Evolutionary conservation across 2,888 invertebrate genomes (phyloP).

Genomic region (Noctua comes): DNA sequence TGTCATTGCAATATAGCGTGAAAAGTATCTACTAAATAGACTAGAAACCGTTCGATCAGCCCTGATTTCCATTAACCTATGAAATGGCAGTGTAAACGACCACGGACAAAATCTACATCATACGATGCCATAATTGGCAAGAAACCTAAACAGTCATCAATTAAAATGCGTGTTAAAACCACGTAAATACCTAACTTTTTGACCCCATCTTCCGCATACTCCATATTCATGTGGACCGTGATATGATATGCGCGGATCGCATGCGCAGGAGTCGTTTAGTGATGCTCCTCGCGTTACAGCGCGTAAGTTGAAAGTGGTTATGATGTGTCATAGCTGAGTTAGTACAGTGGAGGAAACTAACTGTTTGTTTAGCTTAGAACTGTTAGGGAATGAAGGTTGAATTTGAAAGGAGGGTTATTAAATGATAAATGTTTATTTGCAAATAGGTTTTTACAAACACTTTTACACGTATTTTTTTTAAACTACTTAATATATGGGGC

Average conservation of each 20-base stretch:
- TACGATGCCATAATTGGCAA: conserved; percentile 26
- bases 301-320: conserved; percentile 65
- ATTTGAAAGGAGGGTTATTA: not conserved
- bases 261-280: conserved; percentile 62
- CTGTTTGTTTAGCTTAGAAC: conserved; percentile 45
- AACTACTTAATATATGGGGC: too few species aligned
- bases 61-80: not conserved
- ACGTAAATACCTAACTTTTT: conserved; percentile 52
- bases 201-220: conserved; percentile 65
- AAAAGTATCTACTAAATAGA: not conserved
- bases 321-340: conserved; percentile 62
- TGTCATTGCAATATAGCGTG: not conserved
- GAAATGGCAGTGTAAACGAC: not conserved
- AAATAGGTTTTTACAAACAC: too few species aligned
- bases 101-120: conserved; percentile 9
- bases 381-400: not conserved
- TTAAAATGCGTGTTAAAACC: conserved; percentile 58
- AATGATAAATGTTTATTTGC: too few species aligned
- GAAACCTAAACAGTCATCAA: conserved; percentile 48
- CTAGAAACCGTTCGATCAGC: not conserved
- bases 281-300: conserved; percentile 61
- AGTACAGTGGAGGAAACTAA: conserved; percentile 46
- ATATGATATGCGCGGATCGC: conserved; percentile 69
- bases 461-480: too few species aligned
- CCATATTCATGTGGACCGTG: conserved; percentile 66